A percentile compares a stretch with the other conserved stretches of the same genome.
These are phyloP conservation scores for Hippoglossus hippoglossus DNA, from an alignment of 2,797 vertebrate genomes.

Conservation along the genomic window DNA sequence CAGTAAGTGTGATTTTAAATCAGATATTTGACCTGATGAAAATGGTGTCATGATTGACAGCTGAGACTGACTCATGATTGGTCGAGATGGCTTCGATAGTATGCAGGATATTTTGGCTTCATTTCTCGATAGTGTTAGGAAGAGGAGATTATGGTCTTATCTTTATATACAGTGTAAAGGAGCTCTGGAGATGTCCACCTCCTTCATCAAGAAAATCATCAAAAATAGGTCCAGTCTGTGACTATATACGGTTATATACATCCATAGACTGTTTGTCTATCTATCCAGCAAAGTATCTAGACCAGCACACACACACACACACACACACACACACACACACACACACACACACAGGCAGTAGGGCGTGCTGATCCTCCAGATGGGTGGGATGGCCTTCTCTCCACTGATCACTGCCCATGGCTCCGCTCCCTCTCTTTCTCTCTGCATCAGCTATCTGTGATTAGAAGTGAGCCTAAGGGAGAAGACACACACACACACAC, in stretches of 20 bases:
- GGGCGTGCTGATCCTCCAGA: slow-evolving; percentile 72
- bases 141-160: too few species aligned
- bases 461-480: slow-evolving; percentile 72
- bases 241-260: not conserved
- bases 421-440: slow-evolving; percentile 35
- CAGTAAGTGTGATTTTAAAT: too few species aligned
- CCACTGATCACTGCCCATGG: slow-evolving; percentile 68
- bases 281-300: slow-evolving; percentile 7
- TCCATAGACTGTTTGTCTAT: slow-evolving; percentile 2
- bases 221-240: not conserved
- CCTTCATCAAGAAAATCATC: not conserved
- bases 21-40: too few species aligned
- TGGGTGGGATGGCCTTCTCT: slow-evolving; percentile 73
- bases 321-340: slow-evolving; percentile 2
- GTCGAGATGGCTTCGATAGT: too few species aligned
- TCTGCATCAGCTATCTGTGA: slow-evolving; percentile 79
- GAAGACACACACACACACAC: slow-evolving; percentile 28
- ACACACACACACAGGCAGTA: slow-evolving; percentile 39
- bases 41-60: too few species aligned
- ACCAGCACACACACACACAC: slow-evolving; percentile 17
- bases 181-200: not conserved
- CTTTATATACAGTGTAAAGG: too few species aligned
- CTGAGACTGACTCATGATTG: too few species aligned
- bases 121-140: too few species aligned
- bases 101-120: too few species aligned